Conservation (phyloP, 2,888 invertebrate genomes). For the Pyralis farinalis region DNA sequence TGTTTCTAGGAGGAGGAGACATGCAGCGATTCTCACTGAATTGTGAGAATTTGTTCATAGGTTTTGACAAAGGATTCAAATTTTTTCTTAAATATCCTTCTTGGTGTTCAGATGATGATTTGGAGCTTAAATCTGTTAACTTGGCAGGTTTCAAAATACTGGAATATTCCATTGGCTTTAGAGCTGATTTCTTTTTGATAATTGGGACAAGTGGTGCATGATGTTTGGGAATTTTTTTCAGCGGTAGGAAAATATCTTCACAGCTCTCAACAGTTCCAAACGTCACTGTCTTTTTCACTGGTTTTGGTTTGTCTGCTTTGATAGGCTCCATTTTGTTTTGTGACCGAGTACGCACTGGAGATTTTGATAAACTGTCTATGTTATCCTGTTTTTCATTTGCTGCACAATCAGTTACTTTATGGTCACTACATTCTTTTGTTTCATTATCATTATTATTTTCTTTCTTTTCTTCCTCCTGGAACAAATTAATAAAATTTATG, state of each 20-base stretch:
- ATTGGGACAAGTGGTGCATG: slow-evolving; percentile 82
- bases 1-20: slow-evolving; percentile 67
- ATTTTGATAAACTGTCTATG: slow-evolving; percentile 50
- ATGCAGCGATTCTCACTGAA: slow-evolving; percentile 67
- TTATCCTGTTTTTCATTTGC: slow-evolving; percentile 38
- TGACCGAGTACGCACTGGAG: slow-evolving; percentile 70
- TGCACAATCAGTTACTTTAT: slow-evolving; percentile 41
- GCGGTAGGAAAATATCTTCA: slow-evolving; percentile 79
- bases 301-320: slow-evolving; percentile 68
- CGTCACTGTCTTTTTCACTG: slow-evolving; percentile 83
- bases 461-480: slow-evolving; percentile 78
- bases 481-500: too few species aligned
- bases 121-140: slow-evolving; percentile 82
- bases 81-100: slow-evolving; percentile 71
- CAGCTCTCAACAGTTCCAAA: slow-evolving; percentile 84
- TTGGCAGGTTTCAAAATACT: slow-evolving; percentile 83
- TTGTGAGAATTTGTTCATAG: slow-evolving; percentile 71
- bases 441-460: slow-evolving; percentile 69
- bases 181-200: slow-evolving; percentile 82
- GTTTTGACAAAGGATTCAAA: slow-evolving; percentile 68
- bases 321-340: slow-evolving; percentile 75
- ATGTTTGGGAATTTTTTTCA: slow-evolving; percentile 81
- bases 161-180: slow-evolving; percentile 79
- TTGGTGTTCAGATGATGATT: slow-evolving; percentile 74
- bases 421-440: slow-evolving; percentile 43